Base-by-base conservation (phyloP, 2,797 vertebrate species). In the Sternarchorhynchus goeldii region DNA sequence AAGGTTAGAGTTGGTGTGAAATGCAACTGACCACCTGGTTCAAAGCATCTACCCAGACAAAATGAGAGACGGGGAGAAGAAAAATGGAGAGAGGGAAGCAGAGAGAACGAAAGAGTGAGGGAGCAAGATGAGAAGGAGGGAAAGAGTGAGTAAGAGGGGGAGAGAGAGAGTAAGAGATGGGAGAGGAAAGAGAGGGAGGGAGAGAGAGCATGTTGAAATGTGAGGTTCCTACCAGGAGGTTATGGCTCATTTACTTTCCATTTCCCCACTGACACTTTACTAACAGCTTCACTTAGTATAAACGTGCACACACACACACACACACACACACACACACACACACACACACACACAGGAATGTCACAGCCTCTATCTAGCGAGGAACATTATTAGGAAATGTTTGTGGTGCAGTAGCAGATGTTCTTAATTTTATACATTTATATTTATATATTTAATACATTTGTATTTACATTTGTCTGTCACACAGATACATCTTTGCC, bases 121-220 rank as follows among this genome's bases (percentile, higher is more conserved):
- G 25, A 25, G 25, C 25, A 25, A 25, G 25, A 25, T 1, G 34
- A 36, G 4, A 36, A 4, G 34, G 41, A 14, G 34, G 21, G 36
- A 21, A 0, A 31, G 2, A 31, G 29, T 32, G 60, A 76, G 79
- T 72, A 67, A 53, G 32, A 25, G 55, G 56, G 78, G 69, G 73
- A 63, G 78, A 34, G 64, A 60, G 57, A 6, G 29, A 58, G 45
- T 60, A 39, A 6, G 60, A 65, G 59, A 34, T 29, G 5, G 36
- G 58, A 58, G 10, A 17, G 29, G 69, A 57, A 6, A 50, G 20
- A 2, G 29, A 20, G 76, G n/a, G 32, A 53, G 58, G 16, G 32
- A 12, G 58, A 4, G 34, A 56, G 66, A 31, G n/a, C 66, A 50
- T 12, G 76, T 77, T 73, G 76, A 83, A 83, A 59, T 85, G n/a